These are phyloP conservation scores for Globodera ellingtonae DNA, from an alignment of 1,140 invertebrate genomes.

Conservation along the genomic window DNA sequence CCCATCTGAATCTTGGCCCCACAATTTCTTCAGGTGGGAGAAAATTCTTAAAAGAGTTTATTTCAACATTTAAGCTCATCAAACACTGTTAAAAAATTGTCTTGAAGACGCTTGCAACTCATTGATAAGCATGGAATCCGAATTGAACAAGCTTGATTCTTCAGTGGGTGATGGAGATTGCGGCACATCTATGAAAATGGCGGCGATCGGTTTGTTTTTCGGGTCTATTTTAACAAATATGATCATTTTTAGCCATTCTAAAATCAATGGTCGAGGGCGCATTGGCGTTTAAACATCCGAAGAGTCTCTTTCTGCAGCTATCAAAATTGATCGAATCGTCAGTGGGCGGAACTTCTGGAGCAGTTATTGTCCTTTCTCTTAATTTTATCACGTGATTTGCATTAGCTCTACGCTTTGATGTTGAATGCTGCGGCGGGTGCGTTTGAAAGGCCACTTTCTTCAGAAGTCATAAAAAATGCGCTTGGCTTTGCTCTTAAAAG, in stretches of 20 bases:
- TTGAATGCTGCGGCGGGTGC: conserved; percentile 40
- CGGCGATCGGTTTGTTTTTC: conserved; percentile 35
- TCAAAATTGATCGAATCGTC: conserved; percentile 45
- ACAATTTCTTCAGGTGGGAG: neutral
- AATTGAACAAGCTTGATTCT: conserved; percentile 39
- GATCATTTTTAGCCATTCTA: conserved; percentile 40
- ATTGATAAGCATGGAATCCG: conserved; percentile 30
- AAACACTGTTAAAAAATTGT: conserved; percentile 26
- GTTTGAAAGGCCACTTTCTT: conserved; percentile 28
- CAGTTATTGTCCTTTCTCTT: conserved; percentile 27
- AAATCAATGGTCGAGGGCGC: conserved; percentile 22
- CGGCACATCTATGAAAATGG: conserved; percentile 42
- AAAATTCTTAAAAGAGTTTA: neutral
- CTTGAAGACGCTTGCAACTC: conserved; percentile 29
- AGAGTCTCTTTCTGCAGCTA: conserved; percentile 40
- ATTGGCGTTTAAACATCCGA: conserved; percentile 46
- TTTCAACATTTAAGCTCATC: neutral
- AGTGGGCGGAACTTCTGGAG: conserved; percentile 49
- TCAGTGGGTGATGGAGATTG: conserved; percentile 46
- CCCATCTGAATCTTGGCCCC: neutral
- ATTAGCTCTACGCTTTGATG: conserved; percentile 52
- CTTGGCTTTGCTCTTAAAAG: conserved; percentile 68
- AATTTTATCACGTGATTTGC: neutral
- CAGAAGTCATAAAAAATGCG: conserved; percentile 28
- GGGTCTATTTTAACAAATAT: neutral